Percentiles rank a stretch among this genome's conserved stretches.
These are phyloP conservation scores for Smutsia temminckii DNA, from an alignment of 2,797 vertebrate genomes.

Conservation along the genomic window DNA sequence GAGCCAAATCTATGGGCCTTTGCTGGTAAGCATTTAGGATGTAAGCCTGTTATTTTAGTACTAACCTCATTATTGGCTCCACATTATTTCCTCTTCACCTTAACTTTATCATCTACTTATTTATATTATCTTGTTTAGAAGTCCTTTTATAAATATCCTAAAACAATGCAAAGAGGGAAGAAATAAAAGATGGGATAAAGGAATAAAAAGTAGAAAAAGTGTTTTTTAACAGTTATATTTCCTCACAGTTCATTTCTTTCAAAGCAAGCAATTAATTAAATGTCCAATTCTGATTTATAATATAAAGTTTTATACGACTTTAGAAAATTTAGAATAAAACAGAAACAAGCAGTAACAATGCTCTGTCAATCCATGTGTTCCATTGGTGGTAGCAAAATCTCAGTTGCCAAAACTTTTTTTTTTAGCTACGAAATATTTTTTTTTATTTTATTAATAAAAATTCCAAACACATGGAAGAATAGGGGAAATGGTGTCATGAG, in stretches of 20 bases:
- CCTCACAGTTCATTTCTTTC: background rate
- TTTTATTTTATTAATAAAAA: background rate
- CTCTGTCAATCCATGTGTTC: background rate
- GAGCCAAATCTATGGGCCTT: background rate
- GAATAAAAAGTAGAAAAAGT: background rate
- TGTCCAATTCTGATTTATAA: background rate
- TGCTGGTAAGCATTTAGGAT: background rate
- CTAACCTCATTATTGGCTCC: background rate
- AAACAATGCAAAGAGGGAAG: background rate
- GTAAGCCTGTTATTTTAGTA: background rate
- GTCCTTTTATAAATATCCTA: background rate
- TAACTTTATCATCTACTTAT: background rate
- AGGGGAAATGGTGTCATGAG: background rate
- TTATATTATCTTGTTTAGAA: background rate
- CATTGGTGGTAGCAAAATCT: background rate
- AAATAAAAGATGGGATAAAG: background rate
- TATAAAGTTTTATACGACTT: background rate
- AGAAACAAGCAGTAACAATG: background rate
- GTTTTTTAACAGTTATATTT: background rate
- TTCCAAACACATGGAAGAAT: background rate
- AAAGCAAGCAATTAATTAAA: background rate
- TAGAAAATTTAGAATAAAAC: background rate
- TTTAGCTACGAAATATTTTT: background rate
- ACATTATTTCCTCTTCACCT: background rate
- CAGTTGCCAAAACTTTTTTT: background rate